These are phyloP conservation scores for Elephantulus edwardii DNA, from an alignment of 2,113 vertebrate genomes.

Conservation along the genomic window DNA sequence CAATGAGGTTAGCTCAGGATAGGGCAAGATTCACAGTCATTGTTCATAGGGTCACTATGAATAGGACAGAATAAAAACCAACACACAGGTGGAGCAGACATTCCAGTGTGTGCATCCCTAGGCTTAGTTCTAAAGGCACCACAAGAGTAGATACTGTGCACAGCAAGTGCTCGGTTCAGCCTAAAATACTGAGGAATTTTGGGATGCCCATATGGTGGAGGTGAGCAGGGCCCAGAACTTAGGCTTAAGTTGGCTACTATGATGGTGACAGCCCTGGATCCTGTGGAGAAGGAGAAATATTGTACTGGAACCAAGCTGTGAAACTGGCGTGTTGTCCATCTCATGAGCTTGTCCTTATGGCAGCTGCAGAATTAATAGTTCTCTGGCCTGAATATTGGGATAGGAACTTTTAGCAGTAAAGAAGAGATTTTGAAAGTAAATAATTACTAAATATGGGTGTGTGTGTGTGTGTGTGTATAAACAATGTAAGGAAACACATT, in stretches of 20 bases:
- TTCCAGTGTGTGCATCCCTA: fast-evolving
- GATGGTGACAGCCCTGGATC: background rate
- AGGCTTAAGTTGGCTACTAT: background rate
- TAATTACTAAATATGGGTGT: background rate
- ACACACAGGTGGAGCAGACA: background rate
- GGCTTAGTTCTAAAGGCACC: background rate
- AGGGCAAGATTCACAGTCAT: too few species aligned
- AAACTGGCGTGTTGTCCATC: background rate
- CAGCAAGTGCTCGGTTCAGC: background rate
- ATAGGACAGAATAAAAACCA: too few species aligned
- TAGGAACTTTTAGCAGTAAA: background rate
- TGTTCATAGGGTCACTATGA: too few species aligned
- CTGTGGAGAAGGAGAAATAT: background rate
- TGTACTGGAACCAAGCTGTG: background rate
- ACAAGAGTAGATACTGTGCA: background rate
- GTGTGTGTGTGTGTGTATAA: too few species aligned
- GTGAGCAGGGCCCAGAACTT: background rate
- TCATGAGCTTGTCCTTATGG: background rate
- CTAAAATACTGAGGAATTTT: background rate
- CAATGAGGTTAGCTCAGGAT: too few species aligned
- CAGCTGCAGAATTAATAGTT: background rate
- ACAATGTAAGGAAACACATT: background rate
- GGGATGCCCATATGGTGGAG: too few species aligned
- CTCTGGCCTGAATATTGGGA: background rate
- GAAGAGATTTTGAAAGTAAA: background rate